Base-by-base conservation (phyloP, 2,888 invertebrate species). In the Pycnomerus fuliginosus region DNA sequence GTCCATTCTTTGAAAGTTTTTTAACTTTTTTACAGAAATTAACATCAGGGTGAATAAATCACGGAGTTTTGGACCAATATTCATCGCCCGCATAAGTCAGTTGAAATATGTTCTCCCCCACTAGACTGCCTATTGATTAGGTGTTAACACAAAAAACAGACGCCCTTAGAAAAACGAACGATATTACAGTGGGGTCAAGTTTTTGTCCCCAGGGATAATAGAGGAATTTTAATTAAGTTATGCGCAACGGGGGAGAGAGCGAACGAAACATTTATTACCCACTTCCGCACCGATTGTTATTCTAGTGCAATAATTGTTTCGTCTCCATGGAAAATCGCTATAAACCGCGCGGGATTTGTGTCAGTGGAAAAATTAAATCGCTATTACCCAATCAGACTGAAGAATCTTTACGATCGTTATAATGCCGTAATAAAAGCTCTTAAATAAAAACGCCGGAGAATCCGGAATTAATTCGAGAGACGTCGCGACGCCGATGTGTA, bases 101-200 rank as follows among this genome's bases (percentile, higher is more conserved):
- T 15, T 29, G 30, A 20, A 35, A 17, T 43, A 25, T 30, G 36
- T 35, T 36, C 25, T 16, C 36, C 33, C 33, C 27, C 16, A 8
- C 27, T 29, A 20, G 31, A 37, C 35, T 32, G 36, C 23, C 36
- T 45, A 45, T 45, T 45, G 45, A 45, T 45, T 45, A 41, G 40
- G 40, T 45, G 45, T 29, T 31, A 45, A 41, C 45, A 45, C 40
- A 45, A 45, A 40, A 45, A 45, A 25, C 36, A 35, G 36, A 32
- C 40, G 32, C 44, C 44, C 38, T 42, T 29, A 8, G 17, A 31
- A 40, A 43, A 40, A 43, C 28, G 16, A 30, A 29, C 16, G 42
- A 35, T 35, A 35, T 42, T 35, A 42, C n/a, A n/a, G n/a, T 35
- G 35, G 36, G 42, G 44, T 44, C 44, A 44, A 44, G 44, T 44